A percentile compares a stretch with the other conserved stretches of the same genome.
Conservation (phyloP, 1,140 invertebrate genomes). For the Papilio helenus region DNA sequence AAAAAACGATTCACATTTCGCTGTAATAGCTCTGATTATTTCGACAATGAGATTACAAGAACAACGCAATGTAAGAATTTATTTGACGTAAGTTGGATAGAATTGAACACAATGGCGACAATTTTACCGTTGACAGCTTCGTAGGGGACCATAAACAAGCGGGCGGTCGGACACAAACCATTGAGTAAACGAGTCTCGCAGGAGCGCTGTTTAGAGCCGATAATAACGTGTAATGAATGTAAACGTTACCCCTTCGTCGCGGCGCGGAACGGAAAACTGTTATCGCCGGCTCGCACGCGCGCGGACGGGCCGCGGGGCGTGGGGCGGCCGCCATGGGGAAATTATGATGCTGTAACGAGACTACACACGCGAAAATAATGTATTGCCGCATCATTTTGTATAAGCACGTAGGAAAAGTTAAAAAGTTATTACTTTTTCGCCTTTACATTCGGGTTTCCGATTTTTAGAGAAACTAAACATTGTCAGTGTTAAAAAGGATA, state of each 20-base stretch:
- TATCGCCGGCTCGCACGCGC: conserved; percentile 66
- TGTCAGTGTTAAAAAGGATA: neutral
- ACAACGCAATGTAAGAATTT: neutral
- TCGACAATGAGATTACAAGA: neutral
- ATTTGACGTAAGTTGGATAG: conserved; percentile 29
- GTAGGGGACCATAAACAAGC: conserved; percentile 47
- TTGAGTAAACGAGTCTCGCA: conserved; percentile 68
- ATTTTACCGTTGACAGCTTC: conserved; percentile 42
- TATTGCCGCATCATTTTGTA: neutral
- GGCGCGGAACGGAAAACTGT: conserved; percentile 60
- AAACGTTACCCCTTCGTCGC: conserved; percentile 60
- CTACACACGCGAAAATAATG: conserved; percentile 9
- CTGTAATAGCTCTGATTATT: conserved; percentile 3
- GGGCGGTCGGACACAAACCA: conserved; percentile 58
- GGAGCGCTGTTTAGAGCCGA: conserved; percentile 68
- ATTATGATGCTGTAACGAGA: conserved; percentile 36
- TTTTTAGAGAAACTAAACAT: too few relatives aligned
- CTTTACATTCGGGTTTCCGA: too few relatives aligned
- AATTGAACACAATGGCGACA: conserved; percentile 34
- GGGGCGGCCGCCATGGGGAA: conserved; percentile 25
- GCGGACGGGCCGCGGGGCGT: conserved; percentile 23
- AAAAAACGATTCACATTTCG: neutral
- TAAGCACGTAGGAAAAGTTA: neutral
- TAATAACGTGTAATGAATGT: conserved; percentile 75
- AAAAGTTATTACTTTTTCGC: too few relatives aligned